Percentiles rank a stretch among this genome's conserved stretches.
phyloP scores from a whole-genome alignment of 2,888 invertebrate genomes.

The Dysmachus trigonus region DNA sequence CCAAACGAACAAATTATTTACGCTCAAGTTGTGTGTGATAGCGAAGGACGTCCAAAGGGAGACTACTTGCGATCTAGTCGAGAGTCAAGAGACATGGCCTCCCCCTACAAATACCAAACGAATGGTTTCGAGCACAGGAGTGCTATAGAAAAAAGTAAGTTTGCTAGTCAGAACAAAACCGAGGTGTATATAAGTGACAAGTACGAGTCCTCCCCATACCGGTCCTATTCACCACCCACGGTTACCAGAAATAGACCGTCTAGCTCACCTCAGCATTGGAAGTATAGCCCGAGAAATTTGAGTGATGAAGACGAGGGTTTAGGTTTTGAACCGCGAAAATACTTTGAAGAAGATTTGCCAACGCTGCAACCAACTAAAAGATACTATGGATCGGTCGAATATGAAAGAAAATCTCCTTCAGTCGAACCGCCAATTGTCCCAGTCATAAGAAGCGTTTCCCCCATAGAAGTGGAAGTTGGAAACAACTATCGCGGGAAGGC shows the following conservation, averaged over 20 bases:
- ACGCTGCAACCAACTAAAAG: not conserved
- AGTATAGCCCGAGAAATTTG: slow-evolving; percentile 61
- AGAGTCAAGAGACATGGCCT: slow-evolving; percentile 53
- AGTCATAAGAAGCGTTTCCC: slow-evolving; percentile 69
- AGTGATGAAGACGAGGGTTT: slow-evolving; percentile 84
- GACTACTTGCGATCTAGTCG: slow-evolving; percentile 67
- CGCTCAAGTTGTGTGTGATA: slow-evolving; percentile 75
- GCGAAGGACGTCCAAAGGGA: slow-evolving; percentile 60
- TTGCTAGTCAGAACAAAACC: slow-evolving; percentile 50
- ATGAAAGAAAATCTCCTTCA: slow-evolving; percentile 52
- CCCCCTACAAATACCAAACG: slow-evolving; percentile 43
- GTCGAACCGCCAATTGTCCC: slow-evolving; percentile 73
- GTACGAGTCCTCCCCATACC: slow-evolving; percentile 19
- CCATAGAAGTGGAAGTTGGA: slow-evolving; percentile 55
- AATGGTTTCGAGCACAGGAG: slow-evolving; percentile 37
- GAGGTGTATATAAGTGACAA: slow-evolving; percentile 55
- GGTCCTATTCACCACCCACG: slow-evolving; percentile 50
- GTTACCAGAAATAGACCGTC: slow-evolving; percentile 55
- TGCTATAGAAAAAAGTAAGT: slow-evolving; percentile 41
- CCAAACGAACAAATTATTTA: slow-evolving; percentile 75
- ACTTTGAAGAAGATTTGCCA: slow-evolving; percentile 64
- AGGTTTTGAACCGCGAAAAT: slow-evolving; percentile 71
- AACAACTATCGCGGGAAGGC: slow-evolving; percentile 68
- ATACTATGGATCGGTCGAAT: not conserved
- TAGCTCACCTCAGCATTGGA: slow-evolving; percentile 60